Evolutionary conservation across 2,113 vertebrate species (phyloP).

Genomic region (zebrafish (Danio rerio)): DNA sequence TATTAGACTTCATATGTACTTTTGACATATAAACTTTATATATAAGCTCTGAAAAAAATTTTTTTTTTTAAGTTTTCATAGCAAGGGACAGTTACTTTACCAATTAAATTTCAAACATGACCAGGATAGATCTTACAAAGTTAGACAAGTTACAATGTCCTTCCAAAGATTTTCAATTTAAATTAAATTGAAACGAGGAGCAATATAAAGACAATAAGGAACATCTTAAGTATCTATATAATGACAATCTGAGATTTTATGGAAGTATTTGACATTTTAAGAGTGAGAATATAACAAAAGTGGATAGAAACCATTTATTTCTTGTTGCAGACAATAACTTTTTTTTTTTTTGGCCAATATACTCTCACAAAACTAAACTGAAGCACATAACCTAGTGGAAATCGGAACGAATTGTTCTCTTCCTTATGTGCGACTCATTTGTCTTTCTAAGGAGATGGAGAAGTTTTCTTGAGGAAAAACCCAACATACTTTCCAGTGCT

Average conservation of each 20-base stretch:
- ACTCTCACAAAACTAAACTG: background rate
- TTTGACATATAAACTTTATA: no score
- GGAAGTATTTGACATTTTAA: background rate
- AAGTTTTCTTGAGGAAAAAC: constrained; percentile 2
- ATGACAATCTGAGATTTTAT: background rate
- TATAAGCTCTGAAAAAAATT: no score
- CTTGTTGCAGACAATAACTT: background rate
- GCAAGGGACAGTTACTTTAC: no score
- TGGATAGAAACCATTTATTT: background rate
- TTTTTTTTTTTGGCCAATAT: constrained; percentile 6
- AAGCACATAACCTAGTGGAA: background rate
- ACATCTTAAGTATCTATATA: background rate
- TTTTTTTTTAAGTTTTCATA: no score
- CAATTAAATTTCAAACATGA: no score
- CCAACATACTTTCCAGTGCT: background rate
- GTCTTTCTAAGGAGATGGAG: background rate
- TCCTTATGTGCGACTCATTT: background rate
- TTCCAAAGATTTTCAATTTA: background rate
- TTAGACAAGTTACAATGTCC: background rate
- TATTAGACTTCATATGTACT: no score
- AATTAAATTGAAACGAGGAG: background rate
- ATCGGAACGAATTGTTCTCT: background rate
- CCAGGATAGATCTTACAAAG: no score
- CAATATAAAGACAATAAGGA: background rate
- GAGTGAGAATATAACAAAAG: background rate